Evolutionary conservation across 2,888 invertebrate genomes (phyloP).

Genomic region (Drosophila limbata): DNA sequence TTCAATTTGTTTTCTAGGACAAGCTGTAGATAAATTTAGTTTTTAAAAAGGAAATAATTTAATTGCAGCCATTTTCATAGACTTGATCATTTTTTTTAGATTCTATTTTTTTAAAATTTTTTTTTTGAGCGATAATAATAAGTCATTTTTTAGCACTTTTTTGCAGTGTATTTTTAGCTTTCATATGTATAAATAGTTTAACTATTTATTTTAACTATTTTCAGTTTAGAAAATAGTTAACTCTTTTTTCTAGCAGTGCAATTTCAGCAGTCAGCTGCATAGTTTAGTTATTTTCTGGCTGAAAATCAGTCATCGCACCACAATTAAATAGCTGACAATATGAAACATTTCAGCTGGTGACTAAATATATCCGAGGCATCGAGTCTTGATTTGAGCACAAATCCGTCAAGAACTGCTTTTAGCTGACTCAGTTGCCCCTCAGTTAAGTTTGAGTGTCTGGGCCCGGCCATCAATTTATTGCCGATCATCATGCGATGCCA

Average conservation of each 20-base stretch:
- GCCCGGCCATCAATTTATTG: constrained; percentile 71
- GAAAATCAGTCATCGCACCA: constrained; percentile 54
- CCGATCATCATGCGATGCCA: constrained; percentile 74
- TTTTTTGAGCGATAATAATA: too few species aligned
- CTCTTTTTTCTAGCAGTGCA: constrained; percentile 1
- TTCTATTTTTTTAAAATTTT: too few species aligned
- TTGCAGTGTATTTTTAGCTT: background rate
- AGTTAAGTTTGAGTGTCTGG: constrained; percentile 22
- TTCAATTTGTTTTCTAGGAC: background rate
- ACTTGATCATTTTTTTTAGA: too few species aligned
- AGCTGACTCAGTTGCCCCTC: constrained; percentile 69
- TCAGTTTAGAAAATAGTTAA: background rate
- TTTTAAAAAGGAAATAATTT: background rate
- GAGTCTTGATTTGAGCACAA: constrained; percentile 9
- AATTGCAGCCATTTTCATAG: too few species aligned
- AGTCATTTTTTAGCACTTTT: too few species aligned
- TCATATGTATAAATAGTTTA: background rate
- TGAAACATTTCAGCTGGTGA: constrained; percentile 26
- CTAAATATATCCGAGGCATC: constrained; percentile 21
- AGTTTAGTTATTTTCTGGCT: constrained; percentile 38
- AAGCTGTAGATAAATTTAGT: background rate
- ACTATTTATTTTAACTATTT: background rate
- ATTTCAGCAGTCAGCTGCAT: background rate
- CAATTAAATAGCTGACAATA: constrained; percentile 62
- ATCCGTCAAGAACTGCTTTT: constrained; percentile 63